Evolutionary conservation across 2,888 invertebrate species (phyloP).

Genomic region (Cheilosia vernalis): DNA sequence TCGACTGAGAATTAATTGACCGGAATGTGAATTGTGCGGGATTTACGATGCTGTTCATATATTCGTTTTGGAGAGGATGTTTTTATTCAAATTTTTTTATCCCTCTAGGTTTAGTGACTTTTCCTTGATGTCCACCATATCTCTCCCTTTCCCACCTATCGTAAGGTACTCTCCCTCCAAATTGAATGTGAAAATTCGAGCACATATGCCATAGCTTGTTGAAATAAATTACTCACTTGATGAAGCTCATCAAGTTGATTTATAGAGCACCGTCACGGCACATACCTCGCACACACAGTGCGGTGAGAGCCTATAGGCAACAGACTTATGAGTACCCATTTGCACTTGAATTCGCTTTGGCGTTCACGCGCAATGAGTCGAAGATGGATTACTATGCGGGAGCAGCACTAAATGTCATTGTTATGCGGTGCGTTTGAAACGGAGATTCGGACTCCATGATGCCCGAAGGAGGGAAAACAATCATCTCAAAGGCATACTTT

Average conservation of each 20-base stretch:
- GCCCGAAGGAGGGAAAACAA: background rate
- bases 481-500: constrained; percentile 24
- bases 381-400: constrained; percentile 38
- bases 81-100: background rate
- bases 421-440: constrained; percentile 31
- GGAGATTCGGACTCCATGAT: background rate
- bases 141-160: too few relatives aligned
- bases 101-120: background rate
- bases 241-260: constrained; percentile 52
- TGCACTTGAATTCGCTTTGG: constrained; percentile 58
- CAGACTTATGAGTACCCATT: constrained; percentile 38
- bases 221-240: constrained; percentile 34
- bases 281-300: background rate
- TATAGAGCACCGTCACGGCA: constrained; percentile 44
- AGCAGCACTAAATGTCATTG: constrained; percentile 55
- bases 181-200: constrained; percentile 5
- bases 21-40: constrained; percentile 30
- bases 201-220: background rate
- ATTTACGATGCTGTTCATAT: constrained; percentile 20
- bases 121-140: too few relatives aligned
- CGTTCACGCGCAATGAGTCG: constrained; percentile 45
- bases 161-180: background rate
- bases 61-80: background rate
- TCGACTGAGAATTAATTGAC: constrained; percentile 49
- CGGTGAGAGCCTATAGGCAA: constrained; percentile 22